phyloP scores from a whole-genome alignment of 2,888 invertebrate species.

The Patella pellucida region DNA sequence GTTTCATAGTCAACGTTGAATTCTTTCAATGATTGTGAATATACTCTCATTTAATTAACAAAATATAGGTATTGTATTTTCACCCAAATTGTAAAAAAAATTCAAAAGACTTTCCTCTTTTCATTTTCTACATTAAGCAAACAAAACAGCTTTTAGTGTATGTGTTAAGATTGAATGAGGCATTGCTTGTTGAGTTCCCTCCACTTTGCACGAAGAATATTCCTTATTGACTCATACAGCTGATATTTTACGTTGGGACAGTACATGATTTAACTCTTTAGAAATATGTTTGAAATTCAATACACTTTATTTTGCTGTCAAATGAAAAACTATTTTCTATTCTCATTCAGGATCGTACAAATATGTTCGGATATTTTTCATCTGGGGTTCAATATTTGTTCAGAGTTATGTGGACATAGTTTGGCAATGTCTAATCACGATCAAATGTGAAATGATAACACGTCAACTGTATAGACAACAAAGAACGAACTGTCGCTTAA shows the following conservation, averaged over 20 bases:
- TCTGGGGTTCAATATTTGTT: not conserved
- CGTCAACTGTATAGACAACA: no score
- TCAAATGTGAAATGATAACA: no score
- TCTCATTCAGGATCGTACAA: not conserved
- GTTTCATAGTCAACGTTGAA: not conserved
- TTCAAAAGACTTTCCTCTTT: not conserved
- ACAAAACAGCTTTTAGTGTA: not conserved
- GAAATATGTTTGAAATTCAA: slow-evolving; percentile 2
- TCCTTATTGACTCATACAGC: not conserved
- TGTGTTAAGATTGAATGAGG: not conserved
- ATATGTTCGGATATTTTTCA: slow-evolving; percentile 4
- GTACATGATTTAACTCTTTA: slow-evolving; percentile 6
- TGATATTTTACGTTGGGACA: not conserved
- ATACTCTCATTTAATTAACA: slow-evolving; percentile 5
- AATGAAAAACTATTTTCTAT: slow-evolving; percentile 1
- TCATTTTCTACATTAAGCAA: not conserved
- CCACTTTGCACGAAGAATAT: not conserved
- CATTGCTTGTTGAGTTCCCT: no score
- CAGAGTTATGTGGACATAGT: not conserved
- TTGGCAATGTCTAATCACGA: not conserved
- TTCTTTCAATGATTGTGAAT: not conserved
- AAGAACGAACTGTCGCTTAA: no score
- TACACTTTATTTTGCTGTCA: slow-evolving; percentile 7
- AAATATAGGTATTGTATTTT: slow-evolving; percentile 10
- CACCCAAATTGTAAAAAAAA: not conserved